Conservation (phyloP, 2,888 invertebrate species). For the Ophion costatus region DNA sequence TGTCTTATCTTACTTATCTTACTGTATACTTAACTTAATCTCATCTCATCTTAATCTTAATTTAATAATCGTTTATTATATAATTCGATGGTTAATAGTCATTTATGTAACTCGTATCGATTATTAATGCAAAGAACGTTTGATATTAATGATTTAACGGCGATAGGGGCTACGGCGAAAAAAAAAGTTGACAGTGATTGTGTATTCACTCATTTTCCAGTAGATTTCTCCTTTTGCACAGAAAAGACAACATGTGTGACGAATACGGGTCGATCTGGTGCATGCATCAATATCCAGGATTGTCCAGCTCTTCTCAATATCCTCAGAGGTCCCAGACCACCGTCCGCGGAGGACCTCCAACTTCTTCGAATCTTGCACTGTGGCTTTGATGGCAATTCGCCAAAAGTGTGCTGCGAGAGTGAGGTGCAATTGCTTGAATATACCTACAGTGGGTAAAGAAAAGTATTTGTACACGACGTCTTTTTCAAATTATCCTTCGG, state of each 20-base stretch:
- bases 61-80: not conserved
- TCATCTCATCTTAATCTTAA: too few relatives aligned
- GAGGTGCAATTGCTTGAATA: slow-evolving; percentile 44
- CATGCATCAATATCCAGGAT: slow-evolving; percentile 81
- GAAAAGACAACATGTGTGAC: slow-evolving; percentile 75
- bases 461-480: too few relatives aligned
- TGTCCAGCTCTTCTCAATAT: slow-evolving; percentile 79
- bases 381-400: slow-evolving; percentile 82
- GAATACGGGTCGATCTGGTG: slow-evolving; percentile 75
- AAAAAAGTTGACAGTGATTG: not conserved
- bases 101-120: not conserved
- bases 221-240: slow-evolving; percentile 69
- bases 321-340: slow-evolving; percentile 75
- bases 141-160: not conserved
- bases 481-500: too few relatives aligned
- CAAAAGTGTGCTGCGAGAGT: slow-evolving; percentile 82
- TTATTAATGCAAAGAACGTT: not conserved
- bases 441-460: too few relatives aligned
- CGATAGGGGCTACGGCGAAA: not conserved
- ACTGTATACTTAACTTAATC: too few relatives aligned
- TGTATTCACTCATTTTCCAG: not conserved
- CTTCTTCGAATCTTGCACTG: slow-evolving; percentile 83
- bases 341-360: slow-evolving; percentile 68
- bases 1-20: too few relatives aligned
- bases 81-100: not conserved